Evolutionary conservation across 2,113 vertebrate species (phyloP), one percentile per base, ranked within the genome.

Genomic region (Oreochromis niloticus): DNA sequence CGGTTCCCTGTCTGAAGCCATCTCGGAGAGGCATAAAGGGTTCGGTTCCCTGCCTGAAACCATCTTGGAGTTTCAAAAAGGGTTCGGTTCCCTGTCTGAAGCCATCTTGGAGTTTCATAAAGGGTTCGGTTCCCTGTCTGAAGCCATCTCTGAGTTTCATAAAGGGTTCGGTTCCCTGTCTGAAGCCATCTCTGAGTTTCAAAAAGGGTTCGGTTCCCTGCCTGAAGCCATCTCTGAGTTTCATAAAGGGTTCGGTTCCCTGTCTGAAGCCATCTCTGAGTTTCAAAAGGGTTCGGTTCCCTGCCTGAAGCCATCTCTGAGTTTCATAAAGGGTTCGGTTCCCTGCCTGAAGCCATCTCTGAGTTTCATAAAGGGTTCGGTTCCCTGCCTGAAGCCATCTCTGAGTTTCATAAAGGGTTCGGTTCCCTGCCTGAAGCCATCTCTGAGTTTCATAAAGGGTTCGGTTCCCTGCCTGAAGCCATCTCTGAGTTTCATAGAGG

Each of bases 241-340:
- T 27, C n/a, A 5, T 57, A 4, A 1, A 22, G 17, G 59, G 91
- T 71, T 94, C 90, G 0, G 89, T 93, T 55, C 88, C 93, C 81
- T 93, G 93, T 6, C 86, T 92, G 3, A 90, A 93, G 7, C 88
- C 91, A 1, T 73, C 85, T 19, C n/a, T n/a, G n/a, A n/a, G n/a
- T n/a, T n/a, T n/a, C n/a, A n/a, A 1, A 41, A 5, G 3, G 71
- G 80, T 43, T 93, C 54, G 0, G 87, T 93, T 39, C 89, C 89
- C 83, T 87, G 86, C 0, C 68, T 92, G 1, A 82, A 90, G 2
- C 13, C 84, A 4, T 48, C 79, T 16, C 1, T 7, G 30, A 92
- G 27, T 1, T 5, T 6, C 43, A 41, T 19, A 3, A 4, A 12
- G 2, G 80, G 89, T 32, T 92, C 85, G 0, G 85, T 88, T 57